These are phyloP conservation scores for Magallana nippona DNA, from an alignment of 2,888 invertebrate species.

Conservation along the genomic window DNA sequence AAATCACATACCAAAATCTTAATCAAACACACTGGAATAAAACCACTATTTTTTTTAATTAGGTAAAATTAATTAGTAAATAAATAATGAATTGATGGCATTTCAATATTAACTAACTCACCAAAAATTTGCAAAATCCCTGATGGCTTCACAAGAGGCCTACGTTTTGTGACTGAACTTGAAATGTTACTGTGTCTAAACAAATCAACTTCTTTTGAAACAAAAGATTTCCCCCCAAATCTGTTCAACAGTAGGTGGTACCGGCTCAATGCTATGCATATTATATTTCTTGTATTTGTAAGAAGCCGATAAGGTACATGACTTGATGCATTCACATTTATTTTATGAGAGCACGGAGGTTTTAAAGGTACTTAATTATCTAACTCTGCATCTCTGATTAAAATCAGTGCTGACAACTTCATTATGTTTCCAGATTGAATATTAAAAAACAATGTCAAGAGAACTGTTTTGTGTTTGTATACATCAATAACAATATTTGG, in stretches of 20 bases:
- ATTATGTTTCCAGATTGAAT: not conserved
- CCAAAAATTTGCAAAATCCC: not conserved
- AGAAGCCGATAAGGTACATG: not conserved
- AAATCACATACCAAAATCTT: not conserved
- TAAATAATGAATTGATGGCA: not conserved
- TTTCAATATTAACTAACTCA: not conserved
- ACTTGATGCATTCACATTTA: not conserved
- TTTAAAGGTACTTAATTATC: conserved; percentile 29
- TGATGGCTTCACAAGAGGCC: not conserved
- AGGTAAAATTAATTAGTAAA: not conserved
- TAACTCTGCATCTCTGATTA: conserved; percentile 17
- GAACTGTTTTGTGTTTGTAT: not conserved
- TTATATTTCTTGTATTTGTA: conserved; percentile 22
- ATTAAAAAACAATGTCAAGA: conserved; percentile 24
- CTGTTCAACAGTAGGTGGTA: conserved; percentile 12
- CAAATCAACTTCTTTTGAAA: conserved; percentile 6
- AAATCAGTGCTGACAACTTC: conserved; percentile 23
- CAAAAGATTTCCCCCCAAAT: not conserved
- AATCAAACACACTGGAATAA: not conserved
- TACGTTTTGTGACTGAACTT: not conserved
- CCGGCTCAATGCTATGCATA: not conserved
- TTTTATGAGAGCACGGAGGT: conserved; percentile 16
- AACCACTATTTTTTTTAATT: too few species aligned
- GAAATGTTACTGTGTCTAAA: conserved; percentile 3
- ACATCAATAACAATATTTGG: not conserved